phyloP scores from a whole-genome alignment of 30 jellyfish, hydroid and myxozoan species.

The Nemopilema nomurai region DNA sequence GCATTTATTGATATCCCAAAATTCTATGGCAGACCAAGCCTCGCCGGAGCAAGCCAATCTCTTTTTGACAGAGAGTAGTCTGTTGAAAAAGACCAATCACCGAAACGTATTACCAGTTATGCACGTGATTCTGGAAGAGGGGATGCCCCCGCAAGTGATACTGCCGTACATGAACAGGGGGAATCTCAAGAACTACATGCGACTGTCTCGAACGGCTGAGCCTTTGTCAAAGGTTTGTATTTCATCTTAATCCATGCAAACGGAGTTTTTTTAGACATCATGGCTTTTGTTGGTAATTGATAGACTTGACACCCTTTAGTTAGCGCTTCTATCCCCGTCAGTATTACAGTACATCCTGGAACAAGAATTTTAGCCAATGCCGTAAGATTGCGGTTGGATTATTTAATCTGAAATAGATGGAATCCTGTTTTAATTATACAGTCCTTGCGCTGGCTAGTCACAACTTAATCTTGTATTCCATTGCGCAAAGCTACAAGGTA shows the following conservation, averaged over 20 bases:
- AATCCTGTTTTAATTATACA: too few relatives aligned
- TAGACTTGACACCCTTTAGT: too few relatives aligned
- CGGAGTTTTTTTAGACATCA: background rate
- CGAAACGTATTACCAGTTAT: slow-evolving; percentile 81
- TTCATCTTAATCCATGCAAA: too few relatives aligned
- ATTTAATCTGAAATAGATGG: too few relatives aligned
- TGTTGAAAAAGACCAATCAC: slow-evolving; percentile 84
- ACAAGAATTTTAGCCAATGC: too few relatives aligned
- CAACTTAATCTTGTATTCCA: too few relatives aligned
- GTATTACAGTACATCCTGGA: too few relatives aligned
- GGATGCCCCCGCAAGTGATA: slow-evolving; percentile 72
- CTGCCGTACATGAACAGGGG: slow-evolving; percentile 92
- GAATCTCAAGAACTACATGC: slow-evolving; percentile 83
- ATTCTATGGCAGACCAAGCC: slow-evolving; percentile 76
- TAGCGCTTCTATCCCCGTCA: too few relatives aligned
- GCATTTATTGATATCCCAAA: background rate
- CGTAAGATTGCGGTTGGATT: too few relatives aligned
- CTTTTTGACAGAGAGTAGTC: slow-evolving; percentile 72
- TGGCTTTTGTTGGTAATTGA: too few relatives aligned
- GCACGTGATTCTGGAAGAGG: slow-evolving; percentile 89
- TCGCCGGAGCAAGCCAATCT: slow-evolving; percentile 91
- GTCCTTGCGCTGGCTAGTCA: too few relatives aligned
- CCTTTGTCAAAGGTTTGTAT: slow-evolving; percentile 84
- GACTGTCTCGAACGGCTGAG: slow-evolving; percentile 95
- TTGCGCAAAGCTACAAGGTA: too few relatives aligned